Base-by-base conservation (phyloP, 2,113 vertebrate genomes). In the Glaucomys volans region DNA sequence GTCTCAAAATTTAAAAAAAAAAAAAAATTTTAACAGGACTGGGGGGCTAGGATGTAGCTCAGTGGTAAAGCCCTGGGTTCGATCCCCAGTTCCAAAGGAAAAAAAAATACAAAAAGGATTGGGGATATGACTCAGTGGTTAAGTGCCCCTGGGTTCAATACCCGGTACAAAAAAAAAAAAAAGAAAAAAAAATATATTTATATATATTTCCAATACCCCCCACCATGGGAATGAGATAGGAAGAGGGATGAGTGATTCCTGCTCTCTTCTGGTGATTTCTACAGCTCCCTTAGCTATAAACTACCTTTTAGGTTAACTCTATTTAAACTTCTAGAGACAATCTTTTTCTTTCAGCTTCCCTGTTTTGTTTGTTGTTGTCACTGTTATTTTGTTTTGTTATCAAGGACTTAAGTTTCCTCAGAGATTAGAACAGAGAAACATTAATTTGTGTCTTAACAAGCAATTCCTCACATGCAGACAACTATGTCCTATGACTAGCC, bases 381-480 rank as follows among this genome's bases (percentile, higher is more conserved):
- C 9, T 47, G 44, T 47, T 8, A 47, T 47, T 47, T 26, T 66
- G 64, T 66, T 66, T 32, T 95, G 77, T 94, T 47, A 4, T 90
- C 89, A 92, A 69, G 57, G 10, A 88, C 28, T 76, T 91, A 57
- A 85, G 28, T 96, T 82, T 97, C 52, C 59, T 95, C 26, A 86
- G 1, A 84, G 6, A 91, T 17, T 47, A 83, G 14, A 62, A n/a
- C 84, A 86, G 20, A 96, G n/a, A 91, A 80, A 44, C 12, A 67
- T 67, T 96, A 44, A 85, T 66, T 10, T 76, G 28, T 88, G 24
- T 88, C 79, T 75, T 79, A 62, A 87, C 50, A 95, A 92, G 32
- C 22, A 86, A 37, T 67, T 91, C 54, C 62, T 91, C 37, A 50
- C 9, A 50, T 57, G 18, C 44, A 89, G 72, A 85, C 13, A 57